Conservation (phyloP, 2,113 vertebrate genomes). For the Nothobranchius kuhntae region DNA sequence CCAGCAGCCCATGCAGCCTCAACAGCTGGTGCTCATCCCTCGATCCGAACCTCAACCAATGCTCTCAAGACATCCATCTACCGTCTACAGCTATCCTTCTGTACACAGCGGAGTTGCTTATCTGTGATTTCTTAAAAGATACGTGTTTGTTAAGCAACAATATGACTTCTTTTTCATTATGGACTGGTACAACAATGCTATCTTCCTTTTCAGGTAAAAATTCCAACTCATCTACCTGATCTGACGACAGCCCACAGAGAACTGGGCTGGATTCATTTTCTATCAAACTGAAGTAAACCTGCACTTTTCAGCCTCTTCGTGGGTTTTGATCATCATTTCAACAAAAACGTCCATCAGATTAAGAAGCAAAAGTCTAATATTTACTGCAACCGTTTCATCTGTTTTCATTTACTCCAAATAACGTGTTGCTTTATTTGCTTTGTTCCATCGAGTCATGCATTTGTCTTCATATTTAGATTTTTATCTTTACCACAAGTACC, state of each 20-base stretch:
- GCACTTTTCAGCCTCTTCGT: not conserved
- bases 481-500: accelerated
- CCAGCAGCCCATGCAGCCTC: conserved; percentile 47
- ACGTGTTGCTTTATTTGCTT: not conserved
- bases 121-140: conserved; percentile 53
- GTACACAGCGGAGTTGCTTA: conserved; percentile 65
- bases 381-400: too few relatives aligned
- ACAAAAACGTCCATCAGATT: too few relatives aligned
- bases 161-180: not conserved
- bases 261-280: too few relatives aligned
- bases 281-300: not conserved
- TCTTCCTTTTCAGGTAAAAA: conserved; percentile 21
- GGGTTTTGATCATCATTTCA: too few relatives aligned
- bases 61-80: conserved; percentile 59
- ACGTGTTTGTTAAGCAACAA: not conserved
- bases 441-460: not conserved
- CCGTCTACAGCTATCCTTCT: conserved; percentile 73
- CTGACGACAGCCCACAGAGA: not conserved
- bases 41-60: conserved; percentile 31
- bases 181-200: not conserved
- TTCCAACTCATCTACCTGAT: not conserved
- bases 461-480: not conserved
- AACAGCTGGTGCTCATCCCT: conserved; percentile 55
- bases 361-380: too few relatives aligned
- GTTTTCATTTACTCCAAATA: not conserved